Percentiles rank a stretch among this genome's conserved stretches.
phyloP scores from a whole-genome alignment of 2,797 vertebrate genomes.

The Dermochelys coriacea region DNA sequence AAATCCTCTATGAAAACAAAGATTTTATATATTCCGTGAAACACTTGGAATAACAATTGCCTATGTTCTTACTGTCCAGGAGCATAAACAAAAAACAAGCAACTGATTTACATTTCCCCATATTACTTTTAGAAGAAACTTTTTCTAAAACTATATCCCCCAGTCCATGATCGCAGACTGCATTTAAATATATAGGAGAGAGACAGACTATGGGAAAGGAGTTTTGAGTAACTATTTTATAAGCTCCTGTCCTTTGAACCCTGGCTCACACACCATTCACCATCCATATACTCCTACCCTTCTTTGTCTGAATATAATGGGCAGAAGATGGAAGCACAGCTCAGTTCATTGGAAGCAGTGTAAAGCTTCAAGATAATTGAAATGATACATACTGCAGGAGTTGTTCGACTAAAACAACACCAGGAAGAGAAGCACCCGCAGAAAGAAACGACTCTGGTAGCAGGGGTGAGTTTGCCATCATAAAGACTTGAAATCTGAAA shows the following conservation, averaged over 20 bases:
- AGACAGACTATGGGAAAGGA: background rate
- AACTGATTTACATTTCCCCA: slow-evolving; percentile 66
- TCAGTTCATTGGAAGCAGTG: slow-evolving; percentile 54
- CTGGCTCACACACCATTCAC: slow-evolving; percentile 54
- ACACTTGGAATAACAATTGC: slow-evolving; percentile 62
- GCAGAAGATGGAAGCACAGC: slow-evolving; percentile 53
- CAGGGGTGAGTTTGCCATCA: slow-evolving; percentile 5
- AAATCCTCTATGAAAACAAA: slow-evolving; percentile 50
- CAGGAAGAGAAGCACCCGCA: slow-evolving; percentile 22
- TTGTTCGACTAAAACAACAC: slow-evolving; percentile 59
- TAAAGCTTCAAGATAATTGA: slow-evolving; percentile 68
- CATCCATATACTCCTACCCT: slow-evolving; percentile 55
- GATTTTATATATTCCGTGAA: slow-evolving; percentile 58
- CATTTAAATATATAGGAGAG: slow-evolving; percentile 47
- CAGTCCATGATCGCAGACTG: background rate
- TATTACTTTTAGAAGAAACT: slow-evolving; percentile 46
- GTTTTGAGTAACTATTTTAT: slow-evolving; percentile 41
- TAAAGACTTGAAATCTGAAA: slow-evolving; percentile 11
- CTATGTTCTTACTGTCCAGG: slow-evolving; percentile 63
- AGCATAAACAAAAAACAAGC: slow-evolving; percentile 65
- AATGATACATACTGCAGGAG: slow-evolving; percentile 63
- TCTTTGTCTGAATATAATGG: slow-evolving; percentile 66
- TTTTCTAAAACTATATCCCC: slow-evolving; percentile 27
- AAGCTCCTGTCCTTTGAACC: slow-evolving; percentile 58
- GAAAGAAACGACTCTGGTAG: slow-evolving; percentile 37